These are phyloP conservation scores for Pyxicephalus adspersus DNA, from an alignment of 2,113 vertebrate genomes.

Conservation along the genomic window DNA sequence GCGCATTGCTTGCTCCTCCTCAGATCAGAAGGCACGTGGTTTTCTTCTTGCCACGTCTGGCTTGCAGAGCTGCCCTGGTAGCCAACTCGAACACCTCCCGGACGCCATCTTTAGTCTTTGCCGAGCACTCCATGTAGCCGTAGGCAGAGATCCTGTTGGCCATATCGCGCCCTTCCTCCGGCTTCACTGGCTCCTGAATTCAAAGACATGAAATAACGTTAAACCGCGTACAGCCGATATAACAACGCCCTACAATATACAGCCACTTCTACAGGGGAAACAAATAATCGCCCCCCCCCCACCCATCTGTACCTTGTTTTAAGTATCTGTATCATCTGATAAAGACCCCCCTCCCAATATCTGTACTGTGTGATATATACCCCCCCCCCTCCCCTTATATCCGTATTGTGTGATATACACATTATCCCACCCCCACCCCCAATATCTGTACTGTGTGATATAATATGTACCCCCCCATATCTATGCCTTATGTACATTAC, in stretches of 20 bases:
- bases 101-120: conserved; percentile 86
- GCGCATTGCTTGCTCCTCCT: conserved; percentile 47
- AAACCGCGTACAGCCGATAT: too few species aligned
- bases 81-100: conserved; percentile 86
- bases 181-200: conserved; percentile 78
- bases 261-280: too few species aligned
- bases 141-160: conserved; percentile 82
- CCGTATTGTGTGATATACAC: too few species aligned
- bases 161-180: conserved; percentile 83
- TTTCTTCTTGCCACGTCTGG: conserved; percentile 81
- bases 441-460: too few species aligned
- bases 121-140: conserved; percentile 84
- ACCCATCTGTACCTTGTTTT: too few species aligned
- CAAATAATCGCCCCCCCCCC: too few species aligned
- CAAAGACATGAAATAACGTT: background rate
- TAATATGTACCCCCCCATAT: too few species aligned
- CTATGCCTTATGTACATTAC: too few species aligned
- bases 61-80: conserved; percentile 84
- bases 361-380: too few species aligned
- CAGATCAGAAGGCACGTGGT: conserved; percentile 83
- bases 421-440: background rate
- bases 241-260: too few species aligned
- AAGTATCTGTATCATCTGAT: too few species aligned
- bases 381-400: too few species aligned
- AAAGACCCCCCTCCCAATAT: background rate